A percentile compares a stretch with the other conserved stretches of the same genome.
Conservation (phyloP, 2,888 invertebrate genomes). For the Litoditis marina region DNA sequence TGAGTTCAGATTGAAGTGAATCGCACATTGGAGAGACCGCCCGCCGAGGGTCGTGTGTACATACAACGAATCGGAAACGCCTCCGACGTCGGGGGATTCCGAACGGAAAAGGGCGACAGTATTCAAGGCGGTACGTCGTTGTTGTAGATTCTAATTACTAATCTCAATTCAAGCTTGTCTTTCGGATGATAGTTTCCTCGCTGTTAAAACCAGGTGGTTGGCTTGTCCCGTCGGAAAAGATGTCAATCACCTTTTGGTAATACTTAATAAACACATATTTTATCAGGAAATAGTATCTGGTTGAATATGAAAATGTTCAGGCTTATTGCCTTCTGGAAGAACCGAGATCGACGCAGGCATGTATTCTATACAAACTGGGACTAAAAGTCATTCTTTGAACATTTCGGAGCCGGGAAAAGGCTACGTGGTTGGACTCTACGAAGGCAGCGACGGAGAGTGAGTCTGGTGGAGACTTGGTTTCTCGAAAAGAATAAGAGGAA, state of each 20-base stretch:
- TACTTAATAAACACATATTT: too few species aligned
- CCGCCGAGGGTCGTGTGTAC: constrained; percentile 23
- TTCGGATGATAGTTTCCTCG: neutral
- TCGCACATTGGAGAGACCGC: constrained; percentile 35
- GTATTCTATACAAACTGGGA: constrained; percentile 26
- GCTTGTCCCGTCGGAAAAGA: too few species aligned
- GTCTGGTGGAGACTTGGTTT: too few species aligned
- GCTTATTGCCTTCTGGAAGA: constrained; percentile 24
- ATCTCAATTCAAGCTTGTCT: neutral
- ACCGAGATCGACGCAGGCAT: constrained; percentile 32
- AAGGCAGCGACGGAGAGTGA: constrained; percentile 25
- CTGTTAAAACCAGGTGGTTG: neutral
- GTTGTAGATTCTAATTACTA: too few species aligned
- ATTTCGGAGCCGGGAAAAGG: constrained; percentile 33
- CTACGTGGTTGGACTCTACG: constrained; percentile 44
- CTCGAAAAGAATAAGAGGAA: too few species aligned
- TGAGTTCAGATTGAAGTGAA: constrained; percentile 43
- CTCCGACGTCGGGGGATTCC: constrained; percentile 21
- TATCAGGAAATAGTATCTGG: too few species aligned
- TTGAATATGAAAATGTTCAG: too few species aligned
- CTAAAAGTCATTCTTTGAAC: constrained; percentile 21
- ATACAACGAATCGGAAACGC: constrained; percentile 41
- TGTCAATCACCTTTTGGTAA: too few species aligned
- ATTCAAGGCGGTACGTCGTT: too few species aligned
- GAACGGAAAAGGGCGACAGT: too few species aligned